A percentile compares a stretch with the other conserved stretches of the same genome.
phyloP scores from a whole-genome alignment of 2,888 invertebrate species.

The Cyclophora punctaria region DNA sequence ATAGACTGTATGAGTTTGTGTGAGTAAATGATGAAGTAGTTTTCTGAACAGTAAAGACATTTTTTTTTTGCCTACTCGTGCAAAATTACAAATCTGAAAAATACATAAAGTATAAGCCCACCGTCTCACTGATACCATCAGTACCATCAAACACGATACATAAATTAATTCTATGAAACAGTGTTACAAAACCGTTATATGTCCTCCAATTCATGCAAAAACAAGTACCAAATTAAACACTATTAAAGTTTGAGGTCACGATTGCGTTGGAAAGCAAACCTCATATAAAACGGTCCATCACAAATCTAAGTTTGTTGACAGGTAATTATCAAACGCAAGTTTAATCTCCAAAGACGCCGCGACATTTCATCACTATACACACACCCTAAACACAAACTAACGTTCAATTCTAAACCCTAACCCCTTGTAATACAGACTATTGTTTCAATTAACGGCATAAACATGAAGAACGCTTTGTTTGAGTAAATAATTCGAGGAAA shows the following conservation, averaged over 20 bases:
- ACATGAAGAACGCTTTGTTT: constrained; percentile 63
- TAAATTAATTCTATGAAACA: no score
- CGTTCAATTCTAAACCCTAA: constrained; percentile 1
- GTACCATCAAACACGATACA: no score
- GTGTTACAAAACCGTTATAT: no score
- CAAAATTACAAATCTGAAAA: no score
- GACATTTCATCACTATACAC: constrained; percentile 57
- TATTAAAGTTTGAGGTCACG: constrained; percentile 15
- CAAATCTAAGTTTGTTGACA: constrained; percentile 64
- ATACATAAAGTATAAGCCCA: no score
- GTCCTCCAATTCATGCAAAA: neutral
- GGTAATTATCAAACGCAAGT: constrained; percentile 58
- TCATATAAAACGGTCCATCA: constrained; percentile 31
- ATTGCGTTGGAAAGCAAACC: constrained; percentile 23
- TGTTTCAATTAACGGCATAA: constrained; percentile 34
- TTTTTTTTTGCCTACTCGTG: no score
- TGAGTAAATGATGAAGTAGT: no score
- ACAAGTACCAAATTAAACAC: constrained; percentile 20
- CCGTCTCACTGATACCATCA: no score
- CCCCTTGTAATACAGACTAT: neutral
- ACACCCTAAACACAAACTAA: constrained; percentile 4
- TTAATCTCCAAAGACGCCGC: constrained; percentile 67
- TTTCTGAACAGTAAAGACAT: no score
- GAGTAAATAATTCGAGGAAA: constrained; percentile 70
- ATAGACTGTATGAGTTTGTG: no score